A percentile compares a stretch with the other conserved stretches of the same genome.
phyloP scores from a whole-genome alignment of 2,797 vertebrate genomes.

The Cottoperca gobio region DNA sequence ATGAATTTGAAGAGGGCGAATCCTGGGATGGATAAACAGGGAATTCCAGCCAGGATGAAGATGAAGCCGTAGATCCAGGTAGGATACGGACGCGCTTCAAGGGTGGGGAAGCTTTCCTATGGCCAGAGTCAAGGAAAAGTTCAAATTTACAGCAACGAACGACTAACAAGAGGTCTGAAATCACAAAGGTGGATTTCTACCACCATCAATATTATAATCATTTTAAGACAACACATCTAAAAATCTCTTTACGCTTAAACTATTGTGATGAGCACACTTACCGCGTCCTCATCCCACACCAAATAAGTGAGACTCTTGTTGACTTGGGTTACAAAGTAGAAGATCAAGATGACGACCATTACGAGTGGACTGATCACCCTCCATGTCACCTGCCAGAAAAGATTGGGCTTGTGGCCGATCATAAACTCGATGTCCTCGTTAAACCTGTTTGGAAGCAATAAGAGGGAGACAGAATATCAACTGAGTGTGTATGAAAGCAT shows the following conservation, averaged over 20 bases:
- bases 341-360: constrained; percentile 88
- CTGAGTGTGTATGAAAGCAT: constrained; percentile 18
- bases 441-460: constrained; percentile 81
- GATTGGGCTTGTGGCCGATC: constrained; percentile 89
- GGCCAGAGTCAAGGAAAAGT: constrained; percentile 11
- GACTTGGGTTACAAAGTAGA: constrained; percentile 87
- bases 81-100: constrained; percentile 78
- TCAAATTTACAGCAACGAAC: neutral
- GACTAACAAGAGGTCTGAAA: neutral
- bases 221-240: neutral
- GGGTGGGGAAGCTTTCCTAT: constrained; percentile 87
- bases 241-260: neutral
- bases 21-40: constrained; percentile 86
- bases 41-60: constrained; percentile 89
- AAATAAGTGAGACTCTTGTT: constrained; percentile 79
- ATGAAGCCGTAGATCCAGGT: constrained; percentile 87
- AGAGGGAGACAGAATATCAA: constrained; percentile 25
- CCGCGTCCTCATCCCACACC: constrained; percentile 87
- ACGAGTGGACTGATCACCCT: constrained; percentile 87
- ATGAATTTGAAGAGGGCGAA: constrained; percentile 87
- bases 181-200: neutral
- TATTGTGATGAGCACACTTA: constrained; percentile 74
- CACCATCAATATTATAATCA: neutral
- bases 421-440: constrained; percentile 89
- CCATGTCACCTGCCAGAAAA: constrained; percentile 91